Evolutionary conservation across 2,888 invertebrate species (phyloP), one percentile per base, ranked within the genome.

Genomic region (Portevinia maculata): DNA sequence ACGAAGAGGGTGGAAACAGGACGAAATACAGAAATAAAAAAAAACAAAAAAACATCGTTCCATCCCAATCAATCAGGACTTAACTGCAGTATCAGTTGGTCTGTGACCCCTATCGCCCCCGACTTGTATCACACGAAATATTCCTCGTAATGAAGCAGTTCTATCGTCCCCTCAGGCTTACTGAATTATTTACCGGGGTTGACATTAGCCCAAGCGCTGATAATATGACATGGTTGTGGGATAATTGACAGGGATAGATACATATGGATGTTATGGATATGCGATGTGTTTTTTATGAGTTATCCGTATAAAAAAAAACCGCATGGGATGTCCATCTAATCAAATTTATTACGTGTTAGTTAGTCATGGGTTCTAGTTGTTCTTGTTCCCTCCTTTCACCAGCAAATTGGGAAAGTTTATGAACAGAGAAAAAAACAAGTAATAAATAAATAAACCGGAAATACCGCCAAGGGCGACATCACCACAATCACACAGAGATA

Each of bases 381-480:
- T n/a, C 34, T 13, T 19, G 21, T 13, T 15, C 39, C 13, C 39
- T 13, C 39, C 19, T 3, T 21, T 32, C 52, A n/a, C 21, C 24
- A 30, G 24, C 50, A 67, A 71, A 83, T 78, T 78, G 78, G 21
- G 48, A 83, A 83, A 83, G 50, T 83, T 83, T 65, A 19, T 65
- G 15, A 39, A 46, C n/a, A 37, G 4, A 73, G 53, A 64, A 17
- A n/a, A 65, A 53, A 24, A 41, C 28, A 74, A 69, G 83, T 78
- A 78, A 83, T 83, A 83, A 83, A 83, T 83, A 83, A 83, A 83
- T 83, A 83, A 83, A 83, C 83, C 83, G 83, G 83, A 83, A 78
- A 83, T 64, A 83, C 41, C 65, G 50, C 83, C 71, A 30, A 67
- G 37, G 83, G 83, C 76, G 64, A 37, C 48, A 53, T 57, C 32